phyloP scores from a whole-genome alignment of 1,140 invertebrate species.

The Drosophila subobscura region DNA sequence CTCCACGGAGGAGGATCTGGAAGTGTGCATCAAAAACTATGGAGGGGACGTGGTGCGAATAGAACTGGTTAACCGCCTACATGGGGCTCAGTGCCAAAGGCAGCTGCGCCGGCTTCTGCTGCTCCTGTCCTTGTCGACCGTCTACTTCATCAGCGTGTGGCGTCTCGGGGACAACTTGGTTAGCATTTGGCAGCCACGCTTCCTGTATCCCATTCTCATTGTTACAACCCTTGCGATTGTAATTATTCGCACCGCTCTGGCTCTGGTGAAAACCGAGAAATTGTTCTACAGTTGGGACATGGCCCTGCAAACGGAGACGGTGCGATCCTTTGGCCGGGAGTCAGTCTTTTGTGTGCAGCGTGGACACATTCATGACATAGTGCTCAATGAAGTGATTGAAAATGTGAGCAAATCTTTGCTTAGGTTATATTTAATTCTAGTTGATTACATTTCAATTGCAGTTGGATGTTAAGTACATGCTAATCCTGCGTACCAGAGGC shows the following conservation, averaged over 20 bases:
- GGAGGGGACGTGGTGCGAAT: constrained; percentile 64
- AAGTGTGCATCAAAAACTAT: constrained; percentile 49
- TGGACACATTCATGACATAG: constrained; percentile 85
- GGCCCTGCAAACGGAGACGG: constrained; percentile 84
- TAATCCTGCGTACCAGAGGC: constrained; percentile 81
- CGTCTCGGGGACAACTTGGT: neutral
- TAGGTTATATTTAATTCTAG: neutral
- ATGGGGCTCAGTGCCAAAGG: constrained; percentile 36
- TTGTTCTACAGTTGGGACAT: constrained; percentile 85
- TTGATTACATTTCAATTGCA: constrained; percentile 52
- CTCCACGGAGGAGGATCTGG: constrained; percentile 37
- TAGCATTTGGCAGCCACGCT: constrained; percentile 31
- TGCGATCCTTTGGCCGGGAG: constrained; percentile 78
- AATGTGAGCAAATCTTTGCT: constrained; percentile 78
- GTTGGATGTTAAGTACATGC: constrained; percentile 83
- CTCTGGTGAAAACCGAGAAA: constrained; percentile 82
- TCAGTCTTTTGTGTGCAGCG: constrained; percentile 84
- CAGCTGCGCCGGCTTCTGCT: constrained; percentile 48
- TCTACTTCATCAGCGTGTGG: constrained; percentile 37
- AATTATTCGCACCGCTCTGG: constrained; percentile 33
- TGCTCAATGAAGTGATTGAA: constrained; percentile 87
- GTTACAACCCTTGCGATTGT: neutral
- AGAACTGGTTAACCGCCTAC: constrained; percentile 52
- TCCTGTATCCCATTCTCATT: constrained; percentile 43
- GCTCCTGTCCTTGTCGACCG: constrained; percentile 19